Conservation (phyloP, 2,888 invertebrate genomes). For the Iselma pallidipennis region DNA sequence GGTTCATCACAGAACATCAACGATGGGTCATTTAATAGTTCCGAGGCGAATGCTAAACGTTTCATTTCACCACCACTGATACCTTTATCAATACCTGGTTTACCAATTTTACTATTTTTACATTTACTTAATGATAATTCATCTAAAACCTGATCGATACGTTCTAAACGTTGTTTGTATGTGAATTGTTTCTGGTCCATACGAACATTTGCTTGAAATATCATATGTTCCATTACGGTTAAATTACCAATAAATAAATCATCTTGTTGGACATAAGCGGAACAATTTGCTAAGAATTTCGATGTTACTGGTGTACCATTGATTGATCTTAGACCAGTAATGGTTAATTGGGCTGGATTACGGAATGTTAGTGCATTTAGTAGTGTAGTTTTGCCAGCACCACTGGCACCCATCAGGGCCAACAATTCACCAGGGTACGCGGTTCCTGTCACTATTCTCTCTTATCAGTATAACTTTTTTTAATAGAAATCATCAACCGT, state of each 20-base stretch:
- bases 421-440: slow-evolving; percentile 85
- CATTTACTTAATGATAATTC: slow-evolving; percentile 90
- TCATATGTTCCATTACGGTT: slow-evolving; percentile 86
- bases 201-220: slow-evolving; percentile 82
- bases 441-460: slow-evolving; percentile 71
- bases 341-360: slow-evolving; percentile 69
- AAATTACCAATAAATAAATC: slow-evolving; percentile 90
- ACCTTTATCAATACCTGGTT: slow-evolving; percentile 84
- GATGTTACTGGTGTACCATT: slow-evolving; percentile 79
- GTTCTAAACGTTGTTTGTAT: slow-evolving; percentile 65
- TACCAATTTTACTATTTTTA: slow-evolving; percentile 87
- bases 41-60: slow-evolving; percentile 94
- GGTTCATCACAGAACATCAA: slow-evolving; percentile 97
- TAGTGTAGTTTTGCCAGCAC: slow-evolving; percentile 94
- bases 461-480: too few species aligned
- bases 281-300: slow-evolving; percentile 72
- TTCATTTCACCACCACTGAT: slow-evolving; percentile 97
- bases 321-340: slow-evolving; percentile 63
- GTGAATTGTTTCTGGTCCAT: slow-evolving; percentile 77
- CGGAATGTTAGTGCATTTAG: slow-evolving; percentile 87
- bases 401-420: slow-evolving; percentile 88
- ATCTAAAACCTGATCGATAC: slow-evolving; percentile 85
- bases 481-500: too few species aligned
- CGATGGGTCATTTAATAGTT: slow-evolving; percentile 92
- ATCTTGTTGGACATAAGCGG: slow-evolving; percentile 93